Evolutionary conservation across 1,140 invertebrate genomes (phyloP), one percentile per base, ranked within the genome.

Genomic region (Calosoma granatense): DNA sequence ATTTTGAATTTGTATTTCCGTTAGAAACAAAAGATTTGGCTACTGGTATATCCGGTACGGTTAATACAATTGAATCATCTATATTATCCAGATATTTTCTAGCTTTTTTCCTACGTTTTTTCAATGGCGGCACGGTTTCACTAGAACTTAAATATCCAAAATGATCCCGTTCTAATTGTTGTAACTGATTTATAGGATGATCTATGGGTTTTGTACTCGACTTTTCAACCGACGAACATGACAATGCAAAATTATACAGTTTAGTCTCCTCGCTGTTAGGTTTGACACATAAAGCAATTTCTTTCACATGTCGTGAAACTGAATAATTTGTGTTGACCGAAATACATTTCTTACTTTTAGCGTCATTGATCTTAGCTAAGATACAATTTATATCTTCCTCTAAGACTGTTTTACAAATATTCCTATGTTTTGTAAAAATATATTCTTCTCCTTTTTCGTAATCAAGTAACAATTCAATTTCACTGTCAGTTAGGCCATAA

Each of bases 151-250:
- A 56, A 54, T 64, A 58, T 9, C 65, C 63, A 53, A 66, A 65
- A 30, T 70, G 55, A 51, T 69, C 56, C 51, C 64, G 53, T 55
- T 70, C 66, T 43, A 73, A 55, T 12, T 63, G 52, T 56, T 66
- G 62, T 15, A 73, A 57, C 47, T 66, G 21, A 58, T 70, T 63
- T 54, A 72, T 67, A 9, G 72, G 70, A 54, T 67, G 61, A 14
- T 55, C 60, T 20, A 63, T 41, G 43, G 43, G 53, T 19, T 58
- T 30, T 23, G 53, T 22, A n/a, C n/a, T n/a, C n/a, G n/a, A n/a
- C 60, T 63, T 64, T 55, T 64, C 56, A 30, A 14, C 14, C 4
- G 41, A 17, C 6, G 41, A 12, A 47, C 41, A 47, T 9, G 6
- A 6, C 9, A 60, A 36, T 15, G 60, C 65, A 61, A 68, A 70